phyloP scores from a whole-genome alignment of 2,888 invertebrate genomes.

The Idaea straminata region DNA sequence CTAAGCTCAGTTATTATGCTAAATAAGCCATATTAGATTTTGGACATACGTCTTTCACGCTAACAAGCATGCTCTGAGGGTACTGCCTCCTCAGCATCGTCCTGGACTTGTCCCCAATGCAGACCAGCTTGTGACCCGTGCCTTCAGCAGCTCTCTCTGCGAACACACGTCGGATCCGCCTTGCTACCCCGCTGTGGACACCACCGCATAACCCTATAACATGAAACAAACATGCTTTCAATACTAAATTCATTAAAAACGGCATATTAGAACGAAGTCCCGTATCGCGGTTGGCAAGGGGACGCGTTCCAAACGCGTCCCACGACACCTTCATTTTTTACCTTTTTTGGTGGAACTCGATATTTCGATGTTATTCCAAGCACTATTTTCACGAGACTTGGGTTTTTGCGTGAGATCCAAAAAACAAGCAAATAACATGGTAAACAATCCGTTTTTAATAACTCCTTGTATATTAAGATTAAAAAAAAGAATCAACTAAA shows the following conservation, averaged over 20 bases:
- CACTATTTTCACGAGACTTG: too few relatives aligned
- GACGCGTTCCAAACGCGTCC: neutral
- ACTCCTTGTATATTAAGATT: too few relatives aligned
- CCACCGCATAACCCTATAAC: conserved; percentile 86
- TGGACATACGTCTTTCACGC: conserved; percentile 77
- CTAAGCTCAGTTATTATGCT: too few relatives aligned
- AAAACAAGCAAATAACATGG: too few relatives aligned
- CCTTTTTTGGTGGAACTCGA: neutral
- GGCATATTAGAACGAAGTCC: too few relatives aligned
- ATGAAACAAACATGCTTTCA: neutral
- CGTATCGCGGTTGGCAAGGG: too few relatives aligned
- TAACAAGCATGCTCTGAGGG: conserved; percentile 76
- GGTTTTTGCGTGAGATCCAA: too few relatives aligned
- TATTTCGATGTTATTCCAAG: too few relatives aligned
- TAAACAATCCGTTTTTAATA: too few relatives aligned
- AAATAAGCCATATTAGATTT: neutral
- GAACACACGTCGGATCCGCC: conserved; percentile 77
- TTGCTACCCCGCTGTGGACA: conserved; percentile 84
- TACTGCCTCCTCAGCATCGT: conserved; percentile 75
- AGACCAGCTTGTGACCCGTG: conserved; percentile 77
- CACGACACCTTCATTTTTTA: neutral
- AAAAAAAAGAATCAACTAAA: too few relatives aligned
- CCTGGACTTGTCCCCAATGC: conserved; percentile 87
- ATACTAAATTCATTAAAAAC: too few relatives aligned
- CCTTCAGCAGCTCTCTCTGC: conserved; percentile 36